Conservation (phyloP, 2,113 vertebrate species). For the zebrafish (Danio rerio) region GRCz12tu NC_133193.1:11767501-11768000, state of each 20-base stretch:
- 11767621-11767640: background rate
- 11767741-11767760: conserved; percentile 34
- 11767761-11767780: background rate
- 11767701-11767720: background rate
- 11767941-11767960: background rate
- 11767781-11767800: conserved; percentile 25
- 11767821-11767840: conserved; percentile 37
- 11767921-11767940: background rate
- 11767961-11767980: too few species aligned
- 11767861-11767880: conserved; percentile 4
- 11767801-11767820: conserved; percentile 45
- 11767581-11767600: background rate
- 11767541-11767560: conserved; percentile 3
- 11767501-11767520: conserved; percentile 17
- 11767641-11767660: background rate
- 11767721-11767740: background rate
- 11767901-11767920: background rate
- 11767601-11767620: background rate
- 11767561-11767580: background rate
- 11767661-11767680: background rate
- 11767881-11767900: background rate
- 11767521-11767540: background rate
- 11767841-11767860: conserved; percentile 35
- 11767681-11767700: background rate
- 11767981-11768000: too few species aligned